A percentile compares a stretch with the other conserved stretches of the same genome.
phyloP scores from a whole-genome alignment of 2,113 vertebrate species.

The Butastur rufipennis region DNA sequence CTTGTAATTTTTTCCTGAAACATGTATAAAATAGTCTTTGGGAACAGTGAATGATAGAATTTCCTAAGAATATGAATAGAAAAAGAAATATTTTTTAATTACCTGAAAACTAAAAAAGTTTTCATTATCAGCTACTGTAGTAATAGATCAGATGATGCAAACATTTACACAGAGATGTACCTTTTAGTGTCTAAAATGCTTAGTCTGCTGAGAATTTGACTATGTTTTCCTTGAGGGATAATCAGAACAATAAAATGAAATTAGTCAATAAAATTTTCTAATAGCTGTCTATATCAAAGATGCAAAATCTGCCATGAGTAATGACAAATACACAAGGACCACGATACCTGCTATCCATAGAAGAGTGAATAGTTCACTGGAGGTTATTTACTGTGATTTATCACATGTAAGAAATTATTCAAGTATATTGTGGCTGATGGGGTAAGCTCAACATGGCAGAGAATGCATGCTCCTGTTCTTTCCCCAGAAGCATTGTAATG shows the following conservation, averaged over 20 bases:
- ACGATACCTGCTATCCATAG: neutral
- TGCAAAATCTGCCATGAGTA: neutral
- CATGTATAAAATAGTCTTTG: neutral
- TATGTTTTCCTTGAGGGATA: neutral
- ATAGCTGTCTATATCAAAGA: neutral
- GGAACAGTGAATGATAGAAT: neutral
- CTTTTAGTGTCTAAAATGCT: neutral
- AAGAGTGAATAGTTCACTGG: neutral
- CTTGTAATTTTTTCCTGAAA: neutral
- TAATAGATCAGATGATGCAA: neutral
- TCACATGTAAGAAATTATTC: neutral
- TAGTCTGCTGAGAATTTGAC: neutral
- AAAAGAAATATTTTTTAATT: neutral
- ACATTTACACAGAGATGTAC: neutral
- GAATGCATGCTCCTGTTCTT: neutral
- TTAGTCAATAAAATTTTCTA: neutral
- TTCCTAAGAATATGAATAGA: neutral
- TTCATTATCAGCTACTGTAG: neutral
- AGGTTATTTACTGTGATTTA: neutral
- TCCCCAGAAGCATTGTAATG: neutral
- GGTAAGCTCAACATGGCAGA: neutral
- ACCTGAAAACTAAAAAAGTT: neutral
- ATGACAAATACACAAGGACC: neutral
- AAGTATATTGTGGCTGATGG: neutral
- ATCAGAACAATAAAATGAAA: neutral